Evolutionary conservation across 2,888 invertebrate genomes (phyloP).

Genomic region (Troides oblongomaculatus): DNA sequence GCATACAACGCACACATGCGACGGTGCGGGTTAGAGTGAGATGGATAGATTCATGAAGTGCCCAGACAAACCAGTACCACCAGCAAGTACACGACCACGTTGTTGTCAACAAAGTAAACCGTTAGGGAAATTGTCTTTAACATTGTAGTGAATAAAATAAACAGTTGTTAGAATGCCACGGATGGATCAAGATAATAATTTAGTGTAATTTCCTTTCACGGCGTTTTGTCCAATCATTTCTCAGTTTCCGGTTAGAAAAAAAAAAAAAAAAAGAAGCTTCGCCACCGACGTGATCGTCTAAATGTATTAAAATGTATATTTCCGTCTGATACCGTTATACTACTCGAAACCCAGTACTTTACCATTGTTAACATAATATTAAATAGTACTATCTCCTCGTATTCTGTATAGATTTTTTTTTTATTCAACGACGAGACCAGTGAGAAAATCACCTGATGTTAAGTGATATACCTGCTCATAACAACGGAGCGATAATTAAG

Average conservation of each 20-base stretch:
- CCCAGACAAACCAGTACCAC: not conserved
- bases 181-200: slow-evolving; percentile 56
- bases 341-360: not conserved
- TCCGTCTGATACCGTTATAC: not conserved
- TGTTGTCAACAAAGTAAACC: slow-evolving; percentile 14
- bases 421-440: too few relatives aligned
- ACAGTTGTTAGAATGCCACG: slow-evolving; percentile 33
- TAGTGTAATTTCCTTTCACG: slow-evolving; percentile 64
- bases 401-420: too few relatives aligned
- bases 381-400: too few relatives aligned
- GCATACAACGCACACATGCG: not conserved
- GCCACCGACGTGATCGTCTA: not conserved
- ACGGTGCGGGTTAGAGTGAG: not conserved
- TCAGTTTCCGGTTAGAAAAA: slow-evolving; percentile 12
- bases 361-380: not conserved
- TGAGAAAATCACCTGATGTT: too few relatives aligned
- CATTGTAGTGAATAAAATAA: slow-evolving; percentile 20
- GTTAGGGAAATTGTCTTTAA: slow-evolving; percentile 16
- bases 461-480: too few relatives aligned
- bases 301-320: not conserved
- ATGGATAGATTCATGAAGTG: not conserved
- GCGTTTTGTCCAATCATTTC: slow-evolving; percentile 35
- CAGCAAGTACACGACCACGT: not conserved
- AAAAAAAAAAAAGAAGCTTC: not conserved
- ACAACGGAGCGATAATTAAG: too few relatives aligned